Evolutionary conservation across 2,797 vertebrate species (phyloP), one percentile per base, ranked within the genome.

Genomic region (Sternarchorhynchus goeldii): DNA sequence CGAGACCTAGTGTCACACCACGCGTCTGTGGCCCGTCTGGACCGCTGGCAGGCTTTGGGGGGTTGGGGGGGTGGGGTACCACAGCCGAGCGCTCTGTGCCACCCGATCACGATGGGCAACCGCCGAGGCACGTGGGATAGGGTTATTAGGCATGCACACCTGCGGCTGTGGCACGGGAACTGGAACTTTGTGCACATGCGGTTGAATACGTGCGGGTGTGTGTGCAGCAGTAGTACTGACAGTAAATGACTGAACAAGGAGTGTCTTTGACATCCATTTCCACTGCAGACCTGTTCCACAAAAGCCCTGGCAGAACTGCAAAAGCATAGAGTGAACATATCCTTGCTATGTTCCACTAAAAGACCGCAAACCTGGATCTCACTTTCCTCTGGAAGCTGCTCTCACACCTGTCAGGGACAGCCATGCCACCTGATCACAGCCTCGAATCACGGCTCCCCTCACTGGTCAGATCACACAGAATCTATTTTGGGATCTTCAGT

Each of bases 21-120:
- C 86, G 87, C 84, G 89, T 90, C 91, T 89, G 90, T 87, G 89
- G 88, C 81, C 83, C 60, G 81, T 91, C 85, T 86, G 86, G 72
- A 68, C 36, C 7, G 41, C 55, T 77, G 70, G 59, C 34, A 45
- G 69, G 56, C 66, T 56, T 32, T 62, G 72, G 72, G 81, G 73
- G 76, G 83, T 73, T 71, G 25, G 20, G 64, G 68, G 68, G 73
- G 62, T 32, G 76, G 36, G 56, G 75, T 79, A 25, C 66, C 10
- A 73, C 69, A 77, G 80, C 65, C 63, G 58, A 57, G 56, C 59
- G 50, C 55, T 67, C 34, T 57, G 29, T 79, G 83, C 75, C 55
- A 70, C 69, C 55, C 59, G 25, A 17, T 76, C 81, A 73, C 74
- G 64, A 60, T 20, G 29, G 66, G 63, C 31, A 32, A 25, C 67